These are phyloP conservation scores for Cosmia pyralina DNA, from an alignment of 2,888 invertebrate species.

Conservation along the genomic window DNA sequence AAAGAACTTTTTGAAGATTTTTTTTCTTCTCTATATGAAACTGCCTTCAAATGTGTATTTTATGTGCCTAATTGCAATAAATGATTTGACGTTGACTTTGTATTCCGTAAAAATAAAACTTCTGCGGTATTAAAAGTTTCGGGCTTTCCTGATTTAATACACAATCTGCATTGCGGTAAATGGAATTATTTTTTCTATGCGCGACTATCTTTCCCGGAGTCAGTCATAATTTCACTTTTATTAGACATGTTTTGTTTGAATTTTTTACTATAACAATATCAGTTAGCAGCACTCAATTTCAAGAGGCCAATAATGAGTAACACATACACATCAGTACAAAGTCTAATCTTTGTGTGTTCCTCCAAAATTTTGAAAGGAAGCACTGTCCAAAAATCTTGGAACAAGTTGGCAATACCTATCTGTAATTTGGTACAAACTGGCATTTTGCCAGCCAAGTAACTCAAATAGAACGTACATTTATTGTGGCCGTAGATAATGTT, in stretches of 20 bases:
- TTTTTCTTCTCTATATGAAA: no score
- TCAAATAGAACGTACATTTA: conserved; percentile 70
- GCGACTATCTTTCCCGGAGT: background rate
- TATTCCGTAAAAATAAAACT: background rate
- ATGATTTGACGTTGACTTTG: background rate
- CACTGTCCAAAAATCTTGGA: conserved; percentile 45
- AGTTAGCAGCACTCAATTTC: background rate
- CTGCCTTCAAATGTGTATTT: background rate
- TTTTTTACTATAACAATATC: background rate
- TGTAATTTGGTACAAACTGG: conserved; percentile 66
- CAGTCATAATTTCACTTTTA: background rate
- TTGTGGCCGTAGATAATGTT: conserved; percentile 63
- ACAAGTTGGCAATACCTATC: conserved; percentile 56
- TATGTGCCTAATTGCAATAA: background rate
- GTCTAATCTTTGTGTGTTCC: background rate
- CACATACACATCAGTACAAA: background rate
- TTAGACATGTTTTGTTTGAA: background rate
- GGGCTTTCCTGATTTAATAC: background rate
- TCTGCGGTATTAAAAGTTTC: background rate
- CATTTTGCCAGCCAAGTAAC: conserved; percentile 68
- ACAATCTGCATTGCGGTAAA: background rate
- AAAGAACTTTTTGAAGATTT: no score
- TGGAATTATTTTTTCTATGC: background rate
- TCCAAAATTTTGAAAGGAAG: conserved; percentile 27
- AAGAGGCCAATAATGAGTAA: background rate